Evolutionary conservation across 2,113 vertebrate species (phyloP), one percentile per base, ranked within the genome.

Genomic region (Carassius gibelio): DNA sequence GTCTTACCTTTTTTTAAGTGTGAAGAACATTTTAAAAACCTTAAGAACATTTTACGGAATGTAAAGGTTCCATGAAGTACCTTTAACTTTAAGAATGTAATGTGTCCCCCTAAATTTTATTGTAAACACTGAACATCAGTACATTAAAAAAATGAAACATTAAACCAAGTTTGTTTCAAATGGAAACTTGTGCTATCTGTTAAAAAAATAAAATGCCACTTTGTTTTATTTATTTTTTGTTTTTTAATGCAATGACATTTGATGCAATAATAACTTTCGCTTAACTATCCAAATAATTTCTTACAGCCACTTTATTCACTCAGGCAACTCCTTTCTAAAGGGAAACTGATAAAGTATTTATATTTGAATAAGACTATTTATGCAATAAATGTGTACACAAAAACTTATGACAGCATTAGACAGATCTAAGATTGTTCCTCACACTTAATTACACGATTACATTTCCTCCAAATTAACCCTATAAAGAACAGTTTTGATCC

Each of bases 391-490:
- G 75, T 55, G 8, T 34, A 36, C 0, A 36, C 36, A 4, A 77
- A 76, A 34, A 55, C 7, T 1, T 8, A 0, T 23, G 45, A 11
- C 10, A 55, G 23, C 50, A 57, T 68, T 15, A 17, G 26, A 69
- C 30, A 69, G 66, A 69, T 69, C 66, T 69, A 30, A 36, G 66
- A 69, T 69, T 69, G 66, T 19, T 36, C 30, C 66, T 69, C 3
- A 68, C 14, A 17, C 15, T 26, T 64, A 26, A 64, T 64, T 64
- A 64, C 61, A 26, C n/a, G 13, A 64, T 64, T 36, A 36, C 3
- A 36, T 69, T 30, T 82, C 21, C 23, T 34, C 10, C 26, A 81
- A 81, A 66, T 81, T 21, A 66, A 66, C 23, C 45, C 66, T 55
- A 34, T 13, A 52, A 68, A 36, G 9, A 36, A 11, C 45, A 55